Conservation (phyloP, 2,113 vertebrate genomes). For the Catagonus wagneri region DNA sequence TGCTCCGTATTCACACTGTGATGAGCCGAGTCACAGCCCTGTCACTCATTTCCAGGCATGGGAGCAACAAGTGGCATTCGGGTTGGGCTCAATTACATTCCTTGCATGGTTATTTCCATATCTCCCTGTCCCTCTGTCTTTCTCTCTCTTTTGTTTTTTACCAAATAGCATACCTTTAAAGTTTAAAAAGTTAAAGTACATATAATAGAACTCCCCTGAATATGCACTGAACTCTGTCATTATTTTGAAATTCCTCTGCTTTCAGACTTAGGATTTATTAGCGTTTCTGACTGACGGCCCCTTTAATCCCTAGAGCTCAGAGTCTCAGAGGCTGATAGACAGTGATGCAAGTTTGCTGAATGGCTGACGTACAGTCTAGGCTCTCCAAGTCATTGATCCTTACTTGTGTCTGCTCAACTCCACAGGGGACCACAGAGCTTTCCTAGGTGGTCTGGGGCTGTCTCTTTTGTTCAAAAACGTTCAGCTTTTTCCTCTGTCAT, state of each 20-base stretch:
- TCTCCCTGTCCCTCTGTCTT: not conserved
- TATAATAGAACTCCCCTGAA: not conserved
- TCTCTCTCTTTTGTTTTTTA: not conserved
- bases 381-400: conserved; percentile 38
- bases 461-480: conserved; percentile 52
- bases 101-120: not conserved
- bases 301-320: not conserved
- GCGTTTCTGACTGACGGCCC: conserved; percentile 17
- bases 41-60: not conserved
- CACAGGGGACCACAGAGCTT: not conserved
- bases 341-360: not conserved
- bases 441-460: not conserved
- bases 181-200: not conserved
- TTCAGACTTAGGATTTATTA: conserved; percentile 52
- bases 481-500: conserved; percentile 38
- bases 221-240: conserved; percentile 15
- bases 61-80: not conserved
- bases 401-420: conserved; percentile 41
- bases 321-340: not conserved
- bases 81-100: not conserved
- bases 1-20: not conserved
- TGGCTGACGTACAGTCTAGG: not conserved
- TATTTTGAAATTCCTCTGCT: conserved; percentile 56
- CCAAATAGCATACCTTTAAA: conserved; percentile 38
- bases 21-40: rapidly evolving